These are phyloP conservation scores for Formica exsecta DNA, from an alignment of 1,140 invertebrate genomes.

Conservation along the genomic window DNA sequence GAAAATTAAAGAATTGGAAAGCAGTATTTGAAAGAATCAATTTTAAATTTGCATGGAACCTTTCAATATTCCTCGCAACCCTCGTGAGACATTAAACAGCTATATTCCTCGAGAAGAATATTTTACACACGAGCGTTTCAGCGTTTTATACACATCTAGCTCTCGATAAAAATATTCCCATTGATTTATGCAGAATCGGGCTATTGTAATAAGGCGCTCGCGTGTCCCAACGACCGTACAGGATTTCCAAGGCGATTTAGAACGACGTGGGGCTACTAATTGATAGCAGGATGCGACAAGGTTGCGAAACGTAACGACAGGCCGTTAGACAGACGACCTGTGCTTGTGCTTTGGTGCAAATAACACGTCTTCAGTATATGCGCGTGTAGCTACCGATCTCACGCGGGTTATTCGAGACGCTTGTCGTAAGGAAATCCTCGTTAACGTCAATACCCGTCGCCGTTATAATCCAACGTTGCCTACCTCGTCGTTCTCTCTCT, in stretches of 20 bases:
- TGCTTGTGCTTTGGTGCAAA: constrained; percentile 50
- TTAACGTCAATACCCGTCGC: constrained; percentile 75
- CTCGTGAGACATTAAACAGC: background rate
- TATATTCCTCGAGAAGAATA: background rate
- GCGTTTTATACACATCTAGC: background rate
- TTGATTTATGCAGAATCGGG: constrained; percentile 32
- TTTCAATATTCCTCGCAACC: background rate
- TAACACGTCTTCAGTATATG: constrained; percentile 34
- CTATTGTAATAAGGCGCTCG: constrained; percentile 4
- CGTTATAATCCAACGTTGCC: constrained; percentile 71
- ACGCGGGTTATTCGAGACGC: constrained; percentile 52
- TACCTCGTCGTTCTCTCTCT: background rate
- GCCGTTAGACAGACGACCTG: constrained; percentile 42
- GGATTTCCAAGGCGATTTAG: constrained; percentile 40
- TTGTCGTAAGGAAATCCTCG: constrained; percentile 76
- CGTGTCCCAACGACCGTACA: constrained; percentile 8
- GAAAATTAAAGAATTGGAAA: constrained; percentile 20
- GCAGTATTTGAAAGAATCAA: background rate
- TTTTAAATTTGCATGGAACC: background rate
- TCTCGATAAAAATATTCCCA: constrained; percentile 15
- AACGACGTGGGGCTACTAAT: constrained; percentile 40
- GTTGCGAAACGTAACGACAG: constrained; percentile 62
- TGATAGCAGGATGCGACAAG: constrained; percentile 50
- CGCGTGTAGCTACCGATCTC: constrained; percentile 6
- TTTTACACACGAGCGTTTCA: background rate